A percentile compares a stretch with the other conserved stretches of the same genome.
phyloP scores from a whole-genome alignment of 2,797 vertebrate genomes.

The Acanthiza pusilla region DNA sequence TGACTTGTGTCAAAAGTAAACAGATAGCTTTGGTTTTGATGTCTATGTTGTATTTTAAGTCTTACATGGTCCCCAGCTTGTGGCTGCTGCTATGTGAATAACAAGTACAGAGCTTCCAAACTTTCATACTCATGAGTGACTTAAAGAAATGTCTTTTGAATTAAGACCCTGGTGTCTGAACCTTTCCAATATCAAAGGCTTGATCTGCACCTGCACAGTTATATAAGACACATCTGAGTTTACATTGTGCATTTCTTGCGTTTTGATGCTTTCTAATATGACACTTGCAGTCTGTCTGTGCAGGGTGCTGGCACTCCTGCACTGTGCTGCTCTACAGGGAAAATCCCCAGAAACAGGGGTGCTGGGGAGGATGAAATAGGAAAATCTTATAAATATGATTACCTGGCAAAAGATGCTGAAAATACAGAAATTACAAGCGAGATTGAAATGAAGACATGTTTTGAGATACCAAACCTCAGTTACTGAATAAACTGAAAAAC shows the following conservation, averaged over 20 bases:
- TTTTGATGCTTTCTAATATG: background rate
- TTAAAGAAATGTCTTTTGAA: background rate
- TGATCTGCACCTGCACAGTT: background rate
- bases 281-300: background rate
- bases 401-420: too few relatives aligned
- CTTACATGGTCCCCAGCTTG: background rate
- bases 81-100: background rate
- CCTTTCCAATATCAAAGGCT: background rate
- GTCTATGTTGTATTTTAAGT: background rate
- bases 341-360: too few relatives aligned
- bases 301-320: background rate
- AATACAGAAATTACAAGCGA: too few relatives aligned
- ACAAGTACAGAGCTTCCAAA: background rate
- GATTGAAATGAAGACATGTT: too few relatives aligned
- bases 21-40: background rate
- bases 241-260: background rate
- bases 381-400: too few relatives aligned
- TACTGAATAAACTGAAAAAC: too few relatives aligned
- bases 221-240: background rate
- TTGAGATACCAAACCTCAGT: too few relatives aligned
- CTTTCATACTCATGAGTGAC: background rate
- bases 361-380: too few relatives aligned
- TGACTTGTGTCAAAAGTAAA: background rate
- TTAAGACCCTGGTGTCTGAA: background rate
- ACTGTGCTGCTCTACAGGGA: background rate